phyloP scores from a whole-genome alignment of 2,888 invertebrate genomes.

The Torymus texanus region DNA sequence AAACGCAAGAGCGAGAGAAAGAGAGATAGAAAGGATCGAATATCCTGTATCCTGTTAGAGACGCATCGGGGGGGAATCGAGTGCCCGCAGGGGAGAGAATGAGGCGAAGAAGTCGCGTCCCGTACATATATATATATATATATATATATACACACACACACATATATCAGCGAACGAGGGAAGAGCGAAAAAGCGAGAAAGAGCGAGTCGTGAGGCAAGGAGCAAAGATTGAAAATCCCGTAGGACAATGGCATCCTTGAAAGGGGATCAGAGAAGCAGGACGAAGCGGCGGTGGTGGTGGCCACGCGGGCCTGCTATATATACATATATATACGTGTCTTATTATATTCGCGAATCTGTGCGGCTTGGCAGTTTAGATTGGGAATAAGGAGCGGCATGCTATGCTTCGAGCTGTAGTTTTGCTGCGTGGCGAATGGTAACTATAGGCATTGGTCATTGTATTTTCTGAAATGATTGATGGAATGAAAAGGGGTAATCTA shows the following conservation, averaged over 20 bases:
- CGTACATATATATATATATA: too few relatives aligned
- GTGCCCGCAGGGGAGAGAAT: constrained; percentile 50
- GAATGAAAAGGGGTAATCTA: too few relatives aligned
- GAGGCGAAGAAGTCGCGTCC: constrained; percentile 9
- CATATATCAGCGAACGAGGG: neutral
- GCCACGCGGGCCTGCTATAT: neutral
- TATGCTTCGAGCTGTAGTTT: too few relatives aligned
- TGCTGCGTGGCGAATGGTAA: too few relatives aligned
- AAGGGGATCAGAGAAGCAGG: constrained; percentile 70
- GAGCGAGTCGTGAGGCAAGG: constrained; percentile 49
- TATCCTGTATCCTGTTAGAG: constrained; percentile 47
- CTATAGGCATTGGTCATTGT: too few relatives aligned
- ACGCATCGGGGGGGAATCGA: constrained; percentile 56
- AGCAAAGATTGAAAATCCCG: constrained; percentile 55
- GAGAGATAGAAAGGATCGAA: constrained; percentile 30
- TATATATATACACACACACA: too few relatives aligned
- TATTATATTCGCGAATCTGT: constrained; percentile 14
- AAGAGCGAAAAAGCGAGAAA: constrained; percentile 57
- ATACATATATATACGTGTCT: too few relatives aligned
- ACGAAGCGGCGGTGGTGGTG: constrained; percentile 64
- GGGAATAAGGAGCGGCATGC: neutral
- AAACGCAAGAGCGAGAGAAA: constrained; percentile 40
- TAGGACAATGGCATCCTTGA: constrained; percentile 71
- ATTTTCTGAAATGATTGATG: too few relatives aligned
- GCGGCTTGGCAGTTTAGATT: constrained; percentile 15